These are phyloP conservation scores for Drosophila formosana DNA, from an alignment of 2,888 invertebrate genomes.

Conservation along the genomic window DNA sequence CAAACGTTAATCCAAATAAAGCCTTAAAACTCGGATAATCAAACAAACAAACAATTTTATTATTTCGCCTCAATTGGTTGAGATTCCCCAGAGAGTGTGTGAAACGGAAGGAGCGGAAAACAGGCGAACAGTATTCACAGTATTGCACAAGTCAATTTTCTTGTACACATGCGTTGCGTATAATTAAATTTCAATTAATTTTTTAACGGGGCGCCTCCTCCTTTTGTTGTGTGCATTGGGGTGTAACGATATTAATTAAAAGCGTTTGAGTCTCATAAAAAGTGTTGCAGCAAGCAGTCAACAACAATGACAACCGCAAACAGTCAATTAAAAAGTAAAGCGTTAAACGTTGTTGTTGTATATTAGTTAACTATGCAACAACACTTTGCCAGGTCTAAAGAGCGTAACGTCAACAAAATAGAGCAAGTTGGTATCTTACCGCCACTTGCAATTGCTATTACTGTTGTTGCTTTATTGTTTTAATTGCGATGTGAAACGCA, in stretches of 20 bases:
- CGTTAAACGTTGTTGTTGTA: constrained; percentile 38
- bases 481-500: constrained; percentile 43
- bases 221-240: constrained; percentile 32
- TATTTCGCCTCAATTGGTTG: constrained; percentile 49
- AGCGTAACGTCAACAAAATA: constrained; percentile 37
- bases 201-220: constrained; percentile 50
- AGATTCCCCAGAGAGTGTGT: constrained; percentile 1
- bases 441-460: constrained; percentile 12
- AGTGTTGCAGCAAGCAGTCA: constrained; percentile 28
- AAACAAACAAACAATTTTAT: constrained; percentile 52
- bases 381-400: constrained; percentile 24
- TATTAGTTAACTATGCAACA: constrained; percentile 36
- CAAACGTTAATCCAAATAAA: constrained; percentile 50
- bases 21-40: constrained; percentile 4
- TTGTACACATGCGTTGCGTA: constrained; percentile 42
- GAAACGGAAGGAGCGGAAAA: neutral
- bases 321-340: constrained; percentile 56
- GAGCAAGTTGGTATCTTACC: constrained; percentile 38
- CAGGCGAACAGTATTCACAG: constrained; percentile 6
- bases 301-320: constrained; percentile 56
- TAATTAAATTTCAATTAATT: constrained; percentile 79
- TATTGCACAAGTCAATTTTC: constrained; percentile 39
- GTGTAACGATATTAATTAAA: constrained; percentile 72
- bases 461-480: constrained; percentile 10
- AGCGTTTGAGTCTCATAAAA: constrained; percentile 64